Percentiles rank a stretch among this genome's conserved stretches.
Conservation (phyloP, 2,888 invertebrate genomes). For the Macrosiphum euphorbiae region DNA sequence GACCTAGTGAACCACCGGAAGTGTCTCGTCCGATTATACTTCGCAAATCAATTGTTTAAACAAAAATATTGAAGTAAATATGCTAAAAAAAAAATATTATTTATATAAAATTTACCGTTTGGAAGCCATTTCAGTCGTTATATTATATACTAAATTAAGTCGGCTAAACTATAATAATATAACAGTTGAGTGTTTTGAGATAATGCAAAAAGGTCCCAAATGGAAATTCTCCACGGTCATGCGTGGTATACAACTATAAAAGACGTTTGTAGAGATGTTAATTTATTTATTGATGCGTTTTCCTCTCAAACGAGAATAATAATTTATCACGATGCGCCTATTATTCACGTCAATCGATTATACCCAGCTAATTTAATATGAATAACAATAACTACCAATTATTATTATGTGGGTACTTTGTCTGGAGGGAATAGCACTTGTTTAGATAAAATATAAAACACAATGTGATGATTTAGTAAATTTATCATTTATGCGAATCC, state of each 20-base stretch:
- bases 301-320: neutral
- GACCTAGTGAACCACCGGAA: neutral
- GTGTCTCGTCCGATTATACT: neutral
- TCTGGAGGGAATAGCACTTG: neutral
- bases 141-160: too few relatives aligned
- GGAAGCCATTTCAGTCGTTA: too few relatives aligned
- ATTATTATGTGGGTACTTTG: neutral
- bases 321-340: neutral
- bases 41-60: neutral
- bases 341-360: neutral
- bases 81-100: neutral
- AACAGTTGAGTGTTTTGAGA: neutral
- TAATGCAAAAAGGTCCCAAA: neutral
- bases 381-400: neutral
- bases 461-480: too few relatives aligned
- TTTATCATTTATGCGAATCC: neutral
- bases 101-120: too few relatives aligned
- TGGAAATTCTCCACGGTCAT: neutral
- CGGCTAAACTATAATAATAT: neutral
- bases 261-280: neutral
- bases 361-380: neutral
- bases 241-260: neutral
- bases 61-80: neutral
- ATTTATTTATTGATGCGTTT: neutral
- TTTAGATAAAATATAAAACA: neutral